Conservation (phyloP, 2,113 vertebrate genomes). For the Trogon melanurus region DNA sequence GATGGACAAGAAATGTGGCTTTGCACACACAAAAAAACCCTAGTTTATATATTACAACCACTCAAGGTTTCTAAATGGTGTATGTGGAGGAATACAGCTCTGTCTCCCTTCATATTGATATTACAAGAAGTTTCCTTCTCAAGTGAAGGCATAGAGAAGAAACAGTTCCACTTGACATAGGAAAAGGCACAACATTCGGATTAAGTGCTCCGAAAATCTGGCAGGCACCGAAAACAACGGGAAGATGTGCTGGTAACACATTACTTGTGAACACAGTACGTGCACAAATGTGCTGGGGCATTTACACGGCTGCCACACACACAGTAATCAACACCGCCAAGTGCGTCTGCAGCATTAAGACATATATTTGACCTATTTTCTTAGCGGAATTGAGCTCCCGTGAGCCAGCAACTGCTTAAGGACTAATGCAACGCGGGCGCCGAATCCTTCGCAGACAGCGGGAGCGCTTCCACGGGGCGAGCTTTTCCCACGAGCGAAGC, state of each 20-base stretch:
- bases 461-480: neutral
- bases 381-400: neutral
- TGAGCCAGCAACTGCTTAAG: neutral
- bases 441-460: neutral
- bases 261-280: neutral
- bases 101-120: neutral
- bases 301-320: neutral
- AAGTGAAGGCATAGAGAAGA: neutral
- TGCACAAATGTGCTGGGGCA: neutral
- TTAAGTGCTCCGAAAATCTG: neutral
- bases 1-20: neutral
- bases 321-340: neutral
- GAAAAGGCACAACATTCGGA: neutral
- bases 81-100: neutral
- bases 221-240: neutral
- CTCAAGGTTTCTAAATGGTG: neutral
- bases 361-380: slow-evolving; percentile 35
- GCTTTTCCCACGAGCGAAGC: neutral
- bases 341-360: neutral
- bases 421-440: neutral
- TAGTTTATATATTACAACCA: neutral
- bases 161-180: neutral
- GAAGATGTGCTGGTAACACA: fast-evolving
- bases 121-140: neutral
- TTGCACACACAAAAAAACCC: neutral